Percentiles rank a stretch among this genome's conserved stretches.
phyloP scores from a whole-genome alignment of 2,888 invertebrate species.

The Onchidella celtica region DNA sequence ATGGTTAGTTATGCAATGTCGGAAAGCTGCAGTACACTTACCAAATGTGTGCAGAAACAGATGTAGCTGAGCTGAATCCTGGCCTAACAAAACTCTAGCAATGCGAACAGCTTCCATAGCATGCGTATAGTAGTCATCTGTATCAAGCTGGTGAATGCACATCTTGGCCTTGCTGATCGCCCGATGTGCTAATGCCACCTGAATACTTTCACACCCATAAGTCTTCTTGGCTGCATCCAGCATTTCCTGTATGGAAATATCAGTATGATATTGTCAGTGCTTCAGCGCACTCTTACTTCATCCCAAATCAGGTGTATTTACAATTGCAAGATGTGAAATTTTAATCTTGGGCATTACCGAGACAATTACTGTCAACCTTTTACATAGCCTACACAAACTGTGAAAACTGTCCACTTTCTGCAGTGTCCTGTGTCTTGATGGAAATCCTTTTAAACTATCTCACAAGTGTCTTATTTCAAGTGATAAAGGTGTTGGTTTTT shows the following conservation, averaged over 20 bases:
- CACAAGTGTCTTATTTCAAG: too few species aligned
- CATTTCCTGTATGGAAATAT: constrained; percentile 40
- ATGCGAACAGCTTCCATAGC: constrained; percentile 71
- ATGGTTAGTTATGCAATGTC: neutral
- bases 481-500: too few species aligned
- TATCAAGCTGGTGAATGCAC: constrained; percentile 66
- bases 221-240: constrained; percentile 65
- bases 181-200: constrained; percentile 69
- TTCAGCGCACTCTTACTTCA: too few species aligned
- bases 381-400: neutral
- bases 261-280: too few species aligned
- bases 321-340: too few species aligned
- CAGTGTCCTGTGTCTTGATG: too few species aligned
- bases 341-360: too few species aligned
- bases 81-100: constrained; percentile 65
- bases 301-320: too few species aligned
- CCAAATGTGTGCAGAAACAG: constrained; percentile 73
- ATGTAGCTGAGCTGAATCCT: constrained; percentile 67
- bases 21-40: constrained; percentile 52
- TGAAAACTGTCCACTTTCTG: neutral
- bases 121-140: constrained; percentile 63
- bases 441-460: too few species aligned
- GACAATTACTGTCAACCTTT: too few species aligned
- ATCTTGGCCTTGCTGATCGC: constrained; percentile 72
- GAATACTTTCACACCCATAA: constrained; percentile 71